Base-by-base conservation (phyloP, 92 coral and sea anemone species). In the Epizoanthus rinbou region DNA sequence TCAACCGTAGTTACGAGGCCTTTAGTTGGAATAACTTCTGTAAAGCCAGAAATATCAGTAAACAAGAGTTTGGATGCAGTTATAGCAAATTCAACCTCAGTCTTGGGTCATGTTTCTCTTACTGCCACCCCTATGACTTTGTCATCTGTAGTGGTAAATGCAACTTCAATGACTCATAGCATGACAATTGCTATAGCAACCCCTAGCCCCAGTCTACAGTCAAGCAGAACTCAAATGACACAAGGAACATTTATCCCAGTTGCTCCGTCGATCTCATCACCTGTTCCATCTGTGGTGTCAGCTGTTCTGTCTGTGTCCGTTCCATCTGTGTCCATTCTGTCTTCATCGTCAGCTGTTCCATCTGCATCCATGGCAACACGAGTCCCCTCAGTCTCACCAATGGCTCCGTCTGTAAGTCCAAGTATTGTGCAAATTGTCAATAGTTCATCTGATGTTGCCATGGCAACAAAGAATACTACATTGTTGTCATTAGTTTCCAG, bases 381-480 rank as follows among this genome's bases (percentile, higher is more conserved):
- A 37, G 43, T 68, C 22, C 69, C 57, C 8, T 10, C n/a, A 18
- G 50, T 76, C 16, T 22, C 22, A 9, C 60, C 82, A 18, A 23
- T 28, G 24, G 65, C 57, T 19, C 25, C 7, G 57, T 3, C 8
- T 15, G 53, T 10, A 78, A 78, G 57, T 13, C 0, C 18, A 15
- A 41, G 58, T 2, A 78, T 19, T 1, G 23, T 39, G 0, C 16
- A 11, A 13, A 57, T 4, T 17, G 17, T 41, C 71, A 62, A 57
- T 57, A 16, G 59, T 14, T n/a, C 82, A 37, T 78, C 82, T 37
- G 28, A 0, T 71, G 76, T 71, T 47, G 57, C 58, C 19, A 39
- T 15, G 53, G 6, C 56, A 76, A 57, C 57, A 39, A n/a, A 1
- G 8, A 25, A 17, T 24, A 15, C 43, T 8, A 41, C 23, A n/a